Percentiles rank a stretch among this genome's conserved stretches.
Conservation (phyloP, 2,113 vertebrate species). For the Meleagris gallopavo region DNA sequence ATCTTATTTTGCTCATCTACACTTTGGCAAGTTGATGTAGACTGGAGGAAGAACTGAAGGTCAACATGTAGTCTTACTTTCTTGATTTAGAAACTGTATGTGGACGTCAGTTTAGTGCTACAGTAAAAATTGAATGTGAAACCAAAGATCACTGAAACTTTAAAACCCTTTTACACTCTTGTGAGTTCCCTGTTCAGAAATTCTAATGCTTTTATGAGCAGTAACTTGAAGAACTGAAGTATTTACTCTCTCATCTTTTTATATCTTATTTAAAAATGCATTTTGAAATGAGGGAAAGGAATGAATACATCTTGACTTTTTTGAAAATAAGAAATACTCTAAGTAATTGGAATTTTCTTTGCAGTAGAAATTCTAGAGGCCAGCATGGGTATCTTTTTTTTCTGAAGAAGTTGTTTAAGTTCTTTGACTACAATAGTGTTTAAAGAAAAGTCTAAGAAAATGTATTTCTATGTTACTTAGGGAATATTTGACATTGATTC, state of each 20-base stretch:
- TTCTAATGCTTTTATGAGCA: slow-evolving; percentile 3
- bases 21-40: neutral
- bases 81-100: neutral
- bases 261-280: neutral
- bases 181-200: neutral
- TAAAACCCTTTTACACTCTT: neutral
- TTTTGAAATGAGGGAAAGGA: neutral
- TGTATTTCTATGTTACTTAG: neutral
- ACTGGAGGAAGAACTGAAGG: neutral
- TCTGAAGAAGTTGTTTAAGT: neutral
- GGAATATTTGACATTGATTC: neutral
- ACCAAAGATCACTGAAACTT: neutral
- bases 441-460: neutral
- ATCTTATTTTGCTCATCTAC: neutral
- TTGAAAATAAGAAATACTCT: neutral
- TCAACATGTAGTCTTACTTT: slow-evolving; percentile 8
- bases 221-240: slow-evolving; percentile 3
- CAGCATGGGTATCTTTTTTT: neutral
- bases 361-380: neutral
- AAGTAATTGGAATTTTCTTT: neutral
- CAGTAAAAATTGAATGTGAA: slow-evolving; percentile 45
- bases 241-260: slow-evolving; percentile 8
- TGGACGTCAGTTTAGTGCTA: slow-evolving; percentile 12
- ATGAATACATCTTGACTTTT: neutral
- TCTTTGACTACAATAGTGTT: neutral